A percentile compares a stretch with the other conserved stretches of the same genome.
Evolutionary conservation across 2,797 vertebrate species (phyloP).

Genomic region (Diplodus puntazzo): DNA sequence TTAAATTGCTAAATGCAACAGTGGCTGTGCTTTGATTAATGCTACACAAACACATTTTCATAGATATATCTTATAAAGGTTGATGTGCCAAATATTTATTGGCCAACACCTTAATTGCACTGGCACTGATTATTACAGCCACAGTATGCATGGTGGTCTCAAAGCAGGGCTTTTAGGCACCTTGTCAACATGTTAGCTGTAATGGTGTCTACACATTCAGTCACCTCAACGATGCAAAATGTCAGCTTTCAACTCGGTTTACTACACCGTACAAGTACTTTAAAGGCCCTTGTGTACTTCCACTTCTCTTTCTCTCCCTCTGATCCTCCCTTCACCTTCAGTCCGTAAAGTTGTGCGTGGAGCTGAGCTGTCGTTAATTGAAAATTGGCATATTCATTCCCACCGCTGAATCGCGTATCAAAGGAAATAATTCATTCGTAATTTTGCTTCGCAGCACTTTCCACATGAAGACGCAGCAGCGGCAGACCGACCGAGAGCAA

Average conservation of each 20-base stretch:
- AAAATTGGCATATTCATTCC: slow-evolving; percentile 43
- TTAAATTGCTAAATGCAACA: slow-evolving; percentile 17
- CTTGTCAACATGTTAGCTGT: background rate
- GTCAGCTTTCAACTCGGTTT: slow-evolving; percentile 19
- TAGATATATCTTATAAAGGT: background rate
- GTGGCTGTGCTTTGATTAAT: slow-evolving; percentile 16
- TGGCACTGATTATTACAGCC: background rate
- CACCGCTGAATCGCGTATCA: slow-evolving; percentile 51
- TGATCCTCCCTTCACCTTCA: slow-evolving; percentile 11
- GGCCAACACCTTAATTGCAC: background rate
- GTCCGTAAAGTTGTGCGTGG: slow-evolving; percentile 1
- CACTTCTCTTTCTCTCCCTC: background rate
- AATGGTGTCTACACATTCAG: background rate
- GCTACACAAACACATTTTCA: background rate
- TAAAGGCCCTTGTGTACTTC: background rate
- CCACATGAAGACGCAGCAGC: slow-evolving; percentile 44
- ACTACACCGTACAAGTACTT: background rate
- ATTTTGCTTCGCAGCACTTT: slow-evolving; percentile 67
- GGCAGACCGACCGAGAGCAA: slow-evolving; percentile 50
- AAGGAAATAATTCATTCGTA: slow-evolving; percentile 66
- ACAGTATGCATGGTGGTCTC: background rate
- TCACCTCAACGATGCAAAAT: background rate
- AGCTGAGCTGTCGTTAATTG: slow-evolving; percentile 26
- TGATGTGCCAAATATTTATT: slow-evolving; percentile 4
- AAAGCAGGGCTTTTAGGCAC: background rate